Evolutionary conservation across 2,113 vertebrate genomes (phyloP), one percentile per base, ranked within the genome.

Genomic region (Microtus montanus): DNA sequence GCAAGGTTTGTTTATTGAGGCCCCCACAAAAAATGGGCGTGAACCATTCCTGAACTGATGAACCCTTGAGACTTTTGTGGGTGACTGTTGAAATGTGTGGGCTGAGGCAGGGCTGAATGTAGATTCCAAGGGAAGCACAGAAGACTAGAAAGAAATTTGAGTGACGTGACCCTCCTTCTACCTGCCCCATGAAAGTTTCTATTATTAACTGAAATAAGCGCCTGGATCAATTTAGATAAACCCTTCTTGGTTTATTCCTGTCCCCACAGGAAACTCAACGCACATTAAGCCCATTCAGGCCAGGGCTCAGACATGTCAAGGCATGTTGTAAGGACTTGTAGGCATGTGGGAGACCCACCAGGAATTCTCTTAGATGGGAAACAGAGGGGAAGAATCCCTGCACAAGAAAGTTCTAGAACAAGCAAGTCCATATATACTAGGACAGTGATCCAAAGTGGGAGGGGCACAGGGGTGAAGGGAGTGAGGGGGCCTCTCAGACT

Each of bases 211-310:
- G 94, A 88, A 89, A 87, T 89, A 91, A 96, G 52, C n/a, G 79
- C 14, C 61, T 17, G 89, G 74, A 92, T 96, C 93, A 92, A 86
- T 84, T 54, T 73, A 83, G 85, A 11, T 92, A 87, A 95, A 20
- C 35, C 54, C 19, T 17, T 70, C 38, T 41, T 49, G 70, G n/a
- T 70, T 73, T 66, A 83, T 82, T 90, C 68, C 38, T 86, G 22
- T 49, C 33, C 52, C 35, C 6, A 11, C 58, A 63, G 82, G 66
- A 28, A 82, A 28, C 77, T 12, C 90, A 86, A 71, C 66, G 3
- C 0, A 13, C 80, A 38, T 70, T 80, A 90, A 95, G 52, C 44
- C 44, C 61, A 30, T 74, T 85, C 68, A 14, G 35, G 79, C 20
- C 44, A 63, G 54, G 88, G 63, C 83, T 73, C n/a, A 1, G 49